phyloP scores from a whole-genome alignment of 1,140 invertebrate genomes.

The Ectropis grisescens region DNA sequence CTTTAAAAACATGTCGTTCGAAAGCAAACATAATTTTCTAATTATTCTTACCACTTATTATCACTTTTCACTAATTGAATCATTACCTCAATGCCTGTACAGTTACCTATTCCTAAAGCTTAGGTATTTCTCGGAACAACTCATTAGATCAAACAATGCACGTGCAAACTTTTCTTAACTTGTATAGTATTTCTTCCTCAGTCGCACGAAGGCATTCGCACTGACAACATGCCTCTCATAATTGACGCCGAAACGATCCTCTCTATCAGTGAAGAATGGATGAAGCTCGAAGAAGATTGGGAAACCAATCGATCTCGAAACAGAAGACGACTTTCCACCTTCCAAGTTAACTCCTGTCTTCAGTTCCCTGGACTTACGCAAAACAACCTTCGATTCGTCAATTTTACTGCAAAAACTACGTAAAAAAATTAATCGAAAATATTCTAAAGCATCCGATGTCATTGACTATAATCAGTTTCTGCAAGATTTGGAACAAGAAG shows the following conservation, averaged over 20 bases:
- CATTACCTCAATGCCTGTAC: no score
- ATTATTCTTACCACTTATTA: no score
- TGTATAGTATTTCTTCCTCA: no score
- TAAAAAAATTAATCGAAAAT: conserved; percentile 25
- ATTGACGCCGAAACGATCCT: conserved; percentile 41
- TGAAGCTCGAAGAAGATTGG: conserved; percentile 41
- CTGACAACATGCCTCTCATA: no score
- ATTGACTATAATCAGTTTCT: conserved; percentile 42
- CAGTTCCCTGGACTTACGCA: conserved; percentile 32
- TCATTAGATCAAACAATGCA: no score
- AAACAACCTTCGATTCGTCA: conserved; percentile 42
- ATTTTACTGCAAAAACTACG: conserved; percentile 38
- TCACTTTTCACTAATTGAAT: no score
- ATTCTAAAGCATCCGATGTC: conserved; percentile 18
- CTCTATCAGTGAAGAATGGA: conserved; percentile 45
- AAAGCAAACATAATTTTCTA: no score
- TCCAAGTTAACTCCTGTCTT: conserved; percentile 17
- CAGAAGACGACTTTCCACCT: conserved; percentile 30
- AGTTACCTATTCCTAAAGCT: no score
- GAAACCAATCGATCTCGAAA: conserved; percentile 45
- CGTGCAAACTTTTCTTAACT: no score
- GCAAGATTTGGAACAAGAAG: conserved; percentile 18
- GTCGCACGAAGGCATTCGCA: background rate
- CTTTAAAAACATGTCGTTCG: no score
- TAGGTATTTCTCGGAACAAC: no score